Evolutionary conservation across 2,888 invertebrate genomes (phyloP).

Genomic region (Alviniconcha strummeri): DNA sequence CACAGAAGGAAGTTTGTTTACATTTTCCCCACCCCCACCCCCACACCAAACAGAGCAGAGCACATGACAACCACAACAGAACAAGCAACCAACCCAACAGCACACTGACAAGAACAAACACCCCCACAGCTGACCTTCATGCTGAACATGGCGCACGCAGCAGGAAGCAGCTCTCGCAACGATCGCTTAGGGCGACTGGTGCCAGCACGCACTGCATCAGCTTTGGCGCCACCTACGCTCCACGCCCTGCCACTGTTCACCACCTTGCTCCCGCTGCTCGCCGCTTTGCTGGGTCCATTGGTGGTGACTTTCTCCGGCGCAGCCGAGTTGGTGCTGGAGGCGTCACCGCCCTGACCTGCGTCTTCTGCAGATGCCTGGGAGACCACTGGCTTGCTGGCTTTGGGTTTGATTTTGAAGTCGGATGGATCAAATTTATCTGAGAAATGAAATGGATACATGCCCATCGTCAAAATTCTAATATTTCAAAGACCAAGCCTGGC

Average conservation of each 20-base stretch:
- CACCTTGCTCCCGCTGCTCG: not conserved
- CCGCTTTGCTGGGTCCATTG: slow-evolving; percentile 29
- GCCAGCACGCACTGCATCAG: not conserved
- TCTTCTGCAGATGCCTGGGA: no score
- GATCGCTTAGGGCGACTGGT: slow-evolving; percentile 1
- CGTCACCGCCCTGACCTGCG: not conserved
- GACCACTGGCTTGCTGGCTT: slow-evolving; percentile 18
- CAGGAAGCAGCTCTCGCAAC: not conserved
- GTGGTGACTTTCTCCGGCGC: slow-evolving; percentile 19
- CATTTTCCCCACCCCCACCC: no score
- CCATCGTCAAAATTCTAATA: no score
- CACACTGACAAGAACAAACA: no score
- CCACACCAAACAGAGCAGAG: no score
- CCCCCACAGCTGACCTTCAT: slow-evolving; percentile 4
- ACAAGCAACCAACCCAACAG: no score
- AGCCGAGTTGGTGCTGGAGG: not conserved
- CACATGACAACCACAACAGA: no score
- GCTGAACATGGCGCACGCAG: not conserved
- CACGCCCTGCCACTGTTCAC: no score
- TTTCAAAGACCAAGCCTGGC: no score
- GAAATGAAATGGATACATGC: not conserved
- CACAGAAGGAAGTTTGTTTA: no score
- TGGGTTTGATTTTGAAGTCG: slow-evolving; percentile 41
- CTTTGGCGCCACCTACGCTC: no score
- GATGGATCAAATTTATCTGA: slow-evolving; percentile 46